Base-by-base conservation (phyloP, 2,888 invertebrate species). In the Sphinx pinastri region DNA sequence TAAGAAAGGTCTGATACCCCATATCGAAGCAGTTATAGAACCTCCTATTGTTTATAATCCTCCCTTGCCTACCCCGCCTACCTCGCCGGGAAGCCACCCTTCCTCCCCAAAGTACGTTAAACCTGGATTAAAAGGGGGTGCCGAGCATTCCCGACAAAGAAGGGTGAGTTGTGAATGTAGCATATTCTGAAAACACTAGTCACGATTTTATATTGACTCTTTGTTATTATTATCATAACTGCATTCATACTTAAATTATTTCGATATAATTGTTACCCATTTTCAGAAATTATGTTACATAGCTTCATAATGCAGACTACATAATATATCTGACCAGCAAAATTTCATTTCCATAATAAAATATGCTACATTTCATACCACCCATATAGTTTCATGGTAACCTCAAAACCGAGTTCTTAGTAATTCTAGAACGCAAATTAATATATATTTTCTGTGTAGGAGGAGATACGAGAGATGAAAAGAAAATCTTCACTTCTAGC, bases 391-490 rank as follows among this genome's bases (percentile, higher is more conserved):
- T 38, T 38, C 38, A 38, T 38, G 0, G 38, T 7, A 38, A 38
- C 38, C 38, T 38, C 1, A 38, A 38, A 38, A 51, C 51, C 12
- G 0, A 14, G 51, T 11, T 51, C 38, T 38, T 38, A 51, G 6
- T 51, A 12, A 51, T 51, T 57, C 5, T 13, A 57, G 13, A 57
- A 25, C 13, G 12, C 3, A 70, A 69, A 63, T 67, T 70, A n/a
- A 69, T 2, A 51, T 67, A 69, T 25, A 19, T 14, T 45, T 60
- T 52, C 13, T 60, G 4, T 13, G 76, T 79, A 93, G 93, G 93
- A 91, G 77, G 92, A 93, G 76, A 90, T 93, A 51, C 79, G 87
- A 71, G 93, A 93, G 80, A 92, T 93, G 13, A 88, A 86, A 75
- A 81, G 90, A 70, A 91, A 88, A 74, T 92, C 93, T 0, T 89